A percentile compares a stretch with the other conserved stretches of the same genome.
These are phyloP conservation scores for Macrophya annulata DNA, from an alignment of 2,888 invertebrate genomes.

Conservation along the genomic window DNA sequence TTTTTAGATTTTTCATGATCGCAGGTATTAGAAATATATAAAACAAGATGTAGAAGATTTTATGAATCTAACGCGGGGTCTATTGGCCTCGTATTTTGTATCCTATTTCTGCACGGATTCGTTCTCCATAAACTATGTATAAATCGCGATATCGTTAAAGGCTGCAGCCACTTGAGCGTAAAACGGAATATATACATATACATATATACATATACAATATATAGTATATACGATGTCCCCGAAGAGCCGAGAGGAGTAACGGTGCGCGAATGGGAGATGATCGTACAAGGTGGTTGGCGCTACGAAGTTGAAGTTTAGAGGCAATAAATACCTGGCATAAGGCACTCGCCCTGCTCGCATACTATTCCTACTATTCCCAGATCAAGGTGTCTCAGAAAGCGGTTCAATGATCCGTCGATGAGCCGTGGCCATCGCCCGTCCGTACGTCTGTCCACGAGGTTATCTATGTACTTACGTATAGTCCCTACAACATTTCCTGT, in stretches of 20 bases:
- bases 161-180: conserved; percentile 46
- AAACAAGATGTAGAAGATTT: conserved; percentile 13
- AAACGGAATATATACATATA: conserved; percentile 35
- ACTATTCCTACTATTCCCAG: conserved; percentile 22
- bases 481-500: conserved; percentile 24
- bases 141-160: conserved; percentile 52
- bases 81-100: conserved; percentile 23
- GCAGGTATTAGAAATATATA: neutral
- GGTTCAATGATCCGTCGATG: conserved; percentile 52
- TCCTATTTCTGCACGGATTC: neutral
- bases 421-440: conserved; percentile 31
- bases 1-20: neutral
- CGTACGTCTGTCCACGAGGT: conserved; percentile 23
- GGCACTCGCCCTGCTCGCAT: conserved; percentile 24
- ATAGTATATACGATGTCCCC: conserved; percentile 51
- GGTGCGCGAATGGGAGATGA: conserved; percentile 42
- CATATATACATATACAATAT: neutral
- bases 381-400: conserved; percentile 14
- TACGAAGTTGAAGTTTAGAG: conserved; percentile 42
- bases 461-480: conserved; percentile 20
- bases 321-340: conserved; percentile 48
- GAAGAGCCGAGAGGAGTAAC: conserved; percentile 50
- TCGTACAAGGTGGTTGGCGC: conserved; percentile 49
- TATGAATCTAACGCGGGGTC: neutral
- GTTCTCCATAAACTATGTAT: conserved; percentile 22